phyloP scores from a whole-genome alignment of 1,140 invertebrate genomes.

The Drosophila lowei region DNA sequence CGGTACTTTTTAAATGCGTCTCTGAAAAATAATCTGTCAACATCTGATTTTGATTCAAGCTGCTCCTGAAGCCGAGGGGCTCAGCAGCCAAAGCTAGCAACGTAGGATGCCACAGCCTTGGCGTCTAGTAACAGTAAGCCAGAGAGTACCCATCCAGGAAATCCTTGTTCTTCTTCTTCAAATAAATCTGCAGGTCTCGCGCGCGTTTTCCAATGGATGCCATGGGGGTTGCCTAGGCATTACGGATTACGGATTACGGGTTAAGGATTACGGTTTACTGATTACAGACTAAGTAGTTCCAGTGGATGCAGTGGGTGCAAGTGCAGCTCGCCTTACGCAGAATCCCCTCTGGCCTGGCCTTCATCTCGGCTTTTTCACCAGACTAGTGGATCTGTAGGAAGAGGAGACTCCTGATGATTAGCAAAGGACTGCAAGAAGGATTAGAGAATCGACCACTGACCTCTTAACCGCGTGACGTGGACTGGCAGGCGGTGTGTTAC shows the following conservation, averaged over 20 bases:
- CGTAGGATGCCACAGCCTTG: constrained; percentile 16
- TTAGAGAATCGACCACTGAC: constrained; percentile 14
- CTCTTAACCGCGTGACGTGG: constrained; percentile 83
- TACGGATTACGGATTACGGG: constrained; percentile 11
- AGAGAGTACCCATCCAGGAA: constrained; percentile 7
- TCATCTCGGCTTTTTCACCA: constrained; percentile 77
- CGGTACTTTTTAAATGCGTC: constrained; percentile 71
- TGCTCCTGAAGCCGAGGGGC: constrained; percentile 22
- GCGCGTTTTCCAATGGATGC: constrained; percentile 27
- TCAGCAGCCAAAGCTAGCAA: constrained; percentile 39
- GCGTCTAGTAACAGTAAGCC: constrained; percentile 46
- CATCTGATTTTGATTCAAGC: constrained; percentile 58
- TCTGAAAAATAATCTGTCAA: constrained; percentile 72
- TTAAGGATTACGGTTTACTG: constrained; percentile 4
- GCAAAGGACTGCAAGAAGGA: neutral
- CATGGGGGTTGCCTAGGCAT: constrained; percentile 6
- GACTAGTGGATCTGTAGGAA: constrained; percentile 61
- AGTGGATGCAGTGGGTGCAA: neutral
- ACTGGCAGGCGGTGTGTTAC: constrained; percentile 85
- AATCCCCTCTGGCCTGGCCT: constrained; percentile 11
- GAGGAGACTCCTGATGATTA: neutral
- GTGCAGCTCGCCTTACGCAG: constrained; percentile 2
- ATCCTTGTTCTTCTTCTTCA: neutral
- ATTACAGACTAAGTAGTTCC: neutral
- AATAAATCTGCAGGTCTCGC: constrained; percentile 37